Evolutionary conservation across 1,140 invertebrate genomes (phyloP), one percentile per base, ranked within the genome.

Genomic region (Patella vulgata): DNA sequence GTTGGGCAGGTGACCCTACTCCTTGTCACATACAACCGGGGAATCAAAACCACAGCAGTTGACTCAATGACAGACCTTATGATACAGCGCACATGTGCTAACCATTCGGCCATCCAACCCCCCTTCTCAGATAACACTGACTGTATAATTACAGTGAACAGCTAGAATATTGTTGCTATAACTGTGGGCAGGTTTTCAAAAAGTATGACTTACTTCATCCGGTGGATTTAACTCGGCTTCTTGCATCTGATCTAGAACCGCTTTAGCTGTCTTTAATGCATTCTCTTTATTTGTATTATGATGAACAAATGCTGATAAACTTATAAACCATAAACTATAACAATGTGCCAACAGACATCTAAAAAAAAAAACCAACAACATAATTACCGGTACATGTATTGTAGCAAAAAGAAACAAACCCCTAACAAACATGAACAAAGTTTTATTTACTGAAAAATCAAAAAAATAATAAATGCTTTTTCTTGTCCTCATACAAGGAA

Each of bases 261-360:
- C 93, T 78, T 93, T 96, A 3, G 95, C 94, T 51, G 90, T 88
- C 46, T 92, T 89, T 40, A 98, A 82, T 11, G 93, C 90, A 5
- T 92, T 90, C 71, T 92, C 89, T 81, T 91, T 90, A 55, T 86
- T 88, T 30, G 65, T 73, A 46, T 66, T 74, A 57, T 85, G 82
- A 44, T 85, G 86, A 58, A 92, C 86, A 77, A 89, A 91, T 51
- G 93, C 91, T 11, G 95, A 93, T 65, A 99, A 87, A 79, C 96
- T 91, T 71, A 98, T 90, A 85, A 99, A 99, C 91, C 98, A 99
- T n/a, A 99, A 87, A 59, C 96, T 97, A 82, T 83, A 89, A 77
- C 83, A 82, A 74, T 87, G 87, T 63, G 85, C 83, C 19, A 88
- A 68, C 6, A 89, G 66, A 72, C 82, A 87, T 62, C 79, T 84